Conservation (phyloP, 2,113 vertebrate species). For the Proterorhinus semilunaris region DNA sequence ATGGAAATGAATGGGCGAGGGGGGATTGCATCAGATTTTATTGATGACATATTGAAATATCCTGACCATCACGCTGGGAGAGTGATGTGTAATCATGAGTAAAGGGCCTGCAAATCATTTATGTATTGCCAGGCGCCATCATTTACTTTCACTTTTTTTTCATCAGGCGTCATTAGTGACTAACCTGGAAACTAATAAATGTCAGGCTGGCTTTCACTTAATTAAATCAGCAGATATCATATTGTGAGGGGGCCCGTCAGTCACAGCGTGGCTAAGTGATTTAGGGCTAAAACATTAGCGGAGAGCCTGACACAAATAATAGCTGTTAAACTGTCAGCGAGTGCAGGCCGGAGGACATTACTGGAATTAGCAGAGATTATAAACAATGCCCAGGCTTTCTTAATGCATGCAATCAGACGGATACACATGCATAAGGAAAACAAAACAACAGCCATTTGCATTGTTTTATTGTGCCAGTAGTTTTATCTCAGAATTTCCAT, state of each 20-base stretch:
- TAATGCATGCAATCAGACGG: constrained; percentile 30
- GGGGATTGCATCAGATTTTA: constrained; percentile 55
- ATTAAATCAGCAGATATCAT: constrained; percentile 98
- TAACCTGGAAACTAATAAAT: constrained; percentile 88
- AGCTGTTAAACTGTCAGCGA: constrained; percentile 86
- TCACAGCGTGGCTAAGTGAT: constrained; percentile 81
- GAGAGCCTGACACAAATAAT: constrained; percentile 91
- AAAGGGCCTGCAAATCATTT: constrained; percentile 73
- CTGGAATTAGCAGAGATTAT: constrained; percentile 86
- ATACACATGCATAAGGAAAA: constrained; percentile 7
- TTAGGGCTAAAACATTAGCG: constrained; percentile 85
- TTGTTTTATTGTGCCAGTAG: not conserved
- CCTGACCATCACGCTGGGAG: constrained; percentile 58
- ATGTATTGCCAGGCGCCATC: constrained; percentile 73
- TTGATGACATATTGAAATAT: constrained; percentile 60
- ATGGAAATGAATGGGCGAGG: constrained; percentile 29
- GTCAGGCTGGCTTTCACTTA: constrained; percentile 91
- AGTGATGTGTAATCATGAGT: constrained; percentile 69
- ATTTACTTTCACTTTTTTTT: constrained; percentile 58
- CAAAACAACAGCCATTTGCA: not conserved
- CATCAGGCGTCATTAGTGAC: constrained; percentile 81
- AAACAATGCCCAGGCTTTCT: constrained; percentile 69
- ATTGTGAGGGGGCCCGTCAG: constrained; percentile 86
- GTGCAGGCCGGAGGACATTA: constrained; percentile 87
- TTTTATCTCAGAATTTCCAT: not conserved